Evolutionary conservation across 1,140 invertebrate species (phyloP), one percentile per base, ranked within the genome.

Genomic region (Tetragnatha versicolor): DNA sequence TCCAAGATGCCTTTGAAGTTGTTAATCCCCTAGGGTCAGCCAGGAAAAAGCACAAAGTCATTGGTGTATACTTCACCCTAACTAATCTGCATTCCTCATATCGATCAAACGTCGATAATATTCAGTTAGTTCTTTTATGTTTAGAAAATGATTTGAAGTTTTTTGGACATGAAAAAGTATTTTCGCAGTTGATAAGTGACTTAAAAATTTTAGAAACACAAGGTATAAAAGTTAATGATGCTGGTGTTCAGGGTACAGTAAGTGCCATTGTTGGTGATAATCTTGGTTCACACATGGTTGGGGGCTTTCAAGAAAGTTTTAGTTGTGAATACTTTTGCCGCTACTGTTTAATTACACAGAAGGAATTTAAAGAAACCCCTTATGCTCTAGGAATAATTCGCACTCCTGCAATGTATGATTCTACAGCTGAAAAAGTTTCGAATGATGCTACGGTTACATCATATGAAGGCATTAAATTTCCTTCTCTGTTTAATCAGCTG

Each of bases 401-500:
- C 2, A 55, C 1, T 4, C 25, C 51, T 3, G 51, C 1, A 55
- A 20, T 22, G 1, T 55, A 55, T 55, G 51, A 55, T 55, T 55
- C 7, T 27, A 55, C 2, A 20, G 51, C 6, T 10, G 22, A 53
- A 10, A 53, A 7, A 14, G 10, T 53, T 7, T 14, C 10, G 22
- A 7, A 7, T 14, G 58, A 35, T 61, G 25, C 58, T 10, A 14
- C 22, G 12, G 22, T 61, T 10, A 29, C 9, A 61, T 61, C 22
- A 10, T 17, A 14, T 14, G 10, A 20, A 10, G 60, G 29, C 1
- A 63, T 63, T 1, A 63, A 63, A 63, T 63, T 63, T 63, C 1
- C 39, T 14, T 68, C 65, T n/a, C 20, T 45, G 1, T 68, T 68
- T 25, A 68, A 68, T 47, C 1, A 68, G 4, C 39, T 68, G 25